Base-by-base conservation (phyloP, 2,888 invertebrate genomes). In the Trisateles emortualis region DNA sequence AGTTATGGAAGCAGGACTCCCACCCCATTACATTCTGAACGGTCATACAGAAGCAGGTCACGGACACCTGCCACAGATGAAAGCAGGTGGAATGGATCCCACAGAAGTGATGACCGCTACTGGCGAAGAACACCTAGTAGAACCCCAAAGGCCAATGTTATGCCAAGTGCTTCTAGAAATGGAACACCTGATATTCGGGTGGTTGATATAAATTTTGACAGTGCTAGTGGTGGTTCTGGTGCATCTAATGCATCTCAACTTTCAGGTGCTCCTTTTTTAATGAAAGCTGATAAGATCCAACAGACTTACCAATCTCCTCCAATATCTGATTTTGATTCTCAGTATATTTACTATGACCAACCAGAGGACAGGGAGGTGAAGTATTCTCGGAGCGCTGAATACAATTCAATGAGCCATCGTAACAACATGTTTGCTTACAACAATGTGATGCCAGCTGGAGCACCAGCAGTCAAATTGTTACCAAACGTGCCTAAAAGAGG, bases 331-430 rank as follows among this genome's bases (percentile, higher is more conserved):
- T 88, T 76, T 78, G 89, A 88, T 57, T 84, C 75, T 46, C 87
- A 83, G 47, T 89, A 81, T 71, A 72, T 82, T 14, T 90, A 84
- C 57, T 88, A 86, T 61, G 92, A 91, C n/a, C 82, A 79, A 51
- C 82, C 72, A 38, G 92, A 92, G 41, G 92, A 92, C 16, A 79
- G 83, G 48, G 92, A 92, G 64, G 77, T 92, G 1, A 92, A 92
- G 68, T 92, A 83, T 76, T 92, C 92, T 14, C 80, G 89, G 35
- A 92, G 86, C 69, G 84, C 88, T 35, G 92, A 92, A 59, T 92
- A 92, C 52, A 83, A 72, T 75, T 77, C 86, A 38, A 61, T 87
- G 53, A 83, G 86, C 26, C 81, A 65, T 71, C 59, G 78, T 46
- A 84, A 73, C 57, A 83, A 78, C 72, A 41, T 67, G 52, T 71